Evolutionary conservation across 2,113 vertebrate species (phyloP).

Genomic region (Eublepharis macularius): DNA sequence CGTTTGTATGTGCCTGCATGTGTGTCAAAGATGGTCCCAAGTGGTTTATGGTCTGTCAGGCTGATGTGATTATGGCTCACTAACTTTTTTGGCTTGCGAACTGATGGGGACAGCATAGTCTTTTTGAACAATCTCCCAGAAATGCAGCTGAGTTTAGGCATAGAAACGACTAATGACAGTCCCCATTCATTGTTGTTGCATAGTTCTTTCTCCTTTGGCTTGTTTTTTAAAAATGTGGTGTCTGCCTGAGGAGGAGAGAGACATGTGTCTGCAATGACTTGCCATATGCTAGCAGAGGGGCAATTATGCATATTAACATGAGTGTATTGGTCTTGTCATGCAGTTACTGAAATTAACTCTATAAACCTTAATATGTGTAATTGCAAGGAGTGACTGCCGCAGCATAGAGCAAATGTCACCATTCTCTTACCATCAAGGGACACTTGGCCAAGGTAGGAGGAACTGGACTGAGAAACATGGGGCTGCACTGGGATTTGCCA

Average conservation of each 20-base stretch:
- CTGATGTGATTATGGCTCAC: not conserved
- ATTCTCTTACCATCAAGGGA: not conserved
- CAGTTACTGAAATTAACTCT: not conserved
- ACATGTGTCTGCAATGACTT: not conserved
- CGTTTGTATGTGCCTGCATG: not conserved
- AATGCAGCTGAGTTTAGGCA: not conserved
- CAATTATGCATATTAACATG: not conserved
- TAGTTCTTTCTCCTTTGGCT: not conserved
- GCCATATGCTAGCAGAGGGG: not conserved
- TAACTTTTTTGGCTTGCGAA: not conserved
- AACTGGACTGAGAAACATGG: too few species aligned
- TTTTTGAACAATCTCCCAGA: not conserved
- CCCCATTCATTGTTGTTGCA: not conserved
- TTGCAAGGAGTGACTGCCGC: not conserved
- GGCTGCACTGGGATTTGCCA: not conserved
- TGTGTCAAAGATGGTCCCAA: not conserved
- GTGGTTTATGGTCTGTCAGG: not conserved
- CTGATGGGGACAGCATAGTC: not conserved
- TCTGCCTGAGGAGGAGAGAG: not conserved
- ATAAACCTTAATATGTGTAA: not conserved
- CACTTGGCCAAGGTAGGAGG: not conserved
- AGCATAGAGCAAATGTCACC: not conserved
- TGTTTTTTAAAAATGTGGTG: not conserved
- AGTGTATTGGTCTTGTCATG: not conserved
- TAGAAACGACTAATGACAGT: not conserved